Conservation (phyloP, 1,140 invertebrate species). For the Oreohelix idahoensis region DNA sequence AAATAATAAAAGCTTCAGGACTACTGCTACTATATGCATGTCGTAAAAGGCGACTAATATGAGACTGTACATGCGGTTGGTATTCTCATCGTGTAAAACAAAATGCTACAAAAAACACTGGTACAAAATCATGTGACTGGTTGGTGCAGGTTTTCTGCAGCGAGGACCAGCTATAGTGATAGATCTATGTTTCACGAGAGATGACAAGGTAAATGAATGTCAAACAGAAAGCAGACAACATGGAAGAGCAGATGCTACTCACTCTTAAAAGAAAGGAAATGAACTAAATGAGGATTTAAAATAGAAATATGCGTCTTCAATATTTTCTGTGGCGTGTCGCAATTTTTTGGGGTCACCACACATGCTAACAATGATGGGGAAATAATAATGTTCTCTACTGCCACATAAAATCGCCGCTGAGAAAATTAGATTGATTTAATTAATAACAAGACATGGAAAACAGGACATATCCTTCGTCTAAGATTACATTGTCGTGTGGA, state of each 20-base stretch:
- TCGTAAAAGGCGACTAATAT: too few species aligned
- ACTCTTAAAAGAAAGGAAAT: background rate
- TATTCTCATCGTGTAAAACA: too few species aligned
- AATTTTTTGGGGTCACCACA: background rate
- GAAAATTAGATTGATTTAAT: conserved; percentile 13
- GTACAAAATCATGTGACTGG: too few species aligned
- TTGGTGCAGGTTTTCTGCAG: too few species aligned
- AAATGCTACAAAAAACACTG: too few species aligned
- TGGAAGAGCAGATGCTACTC: background rate
- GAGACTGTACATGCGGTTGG: too few species aligned
- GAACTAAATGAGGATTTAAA: background rate
- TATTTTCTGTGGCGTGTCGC: background rate
- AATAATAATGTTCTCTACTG: background rate
- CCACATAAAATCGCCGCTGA: background rate
- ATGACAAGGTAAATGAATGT: too few species aligned
- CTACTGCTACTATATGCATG: too few species aligned
- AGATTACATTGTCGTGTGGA: conserved; percentile 9
- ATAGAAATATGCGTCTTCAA: background rate
- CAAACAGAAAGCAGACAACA: too few species aligned
- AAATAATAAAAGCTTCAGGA: too few species aligned
- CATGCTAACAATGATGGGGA: background rate
- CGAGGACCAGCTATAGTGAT: too few species aligned
- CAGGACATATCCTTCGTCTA: background rate
- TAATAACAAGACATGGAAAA: conserved; percentile 1
- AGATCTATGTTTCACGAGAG: too few species aligned